These are phyloP conservation scores for Acrocyrtus sp. DNA, from an alignment of 2,888 invertebrate species.

Conservation along the genomic window DNA sequence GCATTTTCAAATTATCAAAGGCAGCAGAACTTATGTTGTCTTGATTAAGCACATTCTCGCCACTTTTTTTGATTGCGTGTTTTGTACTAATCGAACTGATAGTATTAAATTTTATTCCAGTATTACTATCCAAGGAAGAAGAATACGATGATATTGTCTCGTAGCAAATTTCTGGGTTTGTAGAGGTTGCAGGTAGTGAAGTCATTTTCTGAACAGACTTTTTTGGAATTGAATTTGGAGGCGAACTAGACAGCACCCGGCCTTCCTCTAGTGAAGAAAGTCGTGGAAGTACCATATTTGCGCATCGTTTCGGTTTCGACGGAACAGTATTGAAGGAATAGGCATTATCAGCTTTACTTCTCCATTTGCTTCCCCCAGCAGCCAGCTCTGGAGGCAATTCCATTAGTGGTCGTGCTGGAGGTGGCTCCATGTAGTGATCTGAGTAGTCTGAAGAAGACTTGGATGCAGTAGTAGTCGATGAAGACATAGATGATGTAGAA, in stretches of 20 bases:
- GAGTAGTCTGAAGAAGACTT: constrained; percentile 51
- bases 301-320: constrained; percentile 41
- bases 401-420: constrained; percentile 39
- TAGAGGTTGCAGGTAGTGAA: background rate
- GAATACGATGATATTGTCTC: constrained; percentile 56
- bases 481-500: constrained; percentile 38
- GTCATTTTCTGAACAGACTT: constrained; percentile 7
- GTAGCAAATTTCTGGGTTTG: constrained; percentile 42
- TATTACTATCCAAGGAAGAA: constrained; percentile 17
- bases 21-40: constrained; percentile 19
- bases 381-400: constrained; percentile 23
- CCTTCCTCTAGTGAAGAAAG: constrained; percentile 38
- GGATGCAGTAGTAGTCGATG: constrained; percentile 41
- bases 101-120: constrained; percentile 32
- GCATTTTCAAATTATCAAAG: constrained; percentile 27
- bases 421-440: constrained; percentile 54
- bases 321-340: constrained; percentile 46
- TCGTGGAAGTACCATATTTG: constrained; percentile 37
- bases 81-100: constrained; percentile 47
- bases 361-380: constrained; percentile 16
- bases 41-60: constrained; percentile 15
- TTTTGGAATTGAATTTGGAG: constrained; percentile 2
- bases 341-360: constrained; percentile 7
- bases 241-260: constrained; percentile 4
- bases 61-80: background rate